Percentiles rank a stretch among this genome's conserved stretches.
phyloP scores from a whole-genome alignment of 2,113 vertebrate species.

The Pseudopodoces humilis region DNA sequence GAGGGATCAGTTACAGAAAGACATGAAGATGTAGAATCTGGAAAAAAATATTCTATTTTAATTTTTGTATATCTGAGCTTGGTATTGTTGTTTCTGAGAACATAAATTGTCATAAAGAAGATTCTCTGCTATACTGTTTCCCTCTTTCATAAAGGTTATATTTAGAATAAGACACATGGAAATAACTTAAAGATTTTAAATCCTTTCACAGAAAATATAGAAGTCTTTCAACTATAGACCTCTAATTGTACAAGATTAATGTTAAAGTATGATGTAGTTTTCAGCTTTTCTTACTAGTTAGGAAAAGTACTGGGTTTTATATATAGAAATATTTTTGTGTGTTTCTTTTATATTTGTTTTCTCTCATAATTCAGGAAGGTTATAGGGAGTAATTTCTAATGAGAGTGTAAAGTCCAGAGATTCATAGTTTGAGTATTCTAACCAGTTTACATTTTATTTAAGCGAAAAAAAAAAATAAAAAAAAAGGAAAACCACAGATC shows the following conservation, averaged over 20 bases:
- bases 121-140: neutral
- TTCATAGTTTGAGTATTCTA: neutral
- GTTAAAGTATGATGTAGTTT: neutral
- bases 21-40: neutral
- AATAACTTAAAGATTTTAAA: neutral
- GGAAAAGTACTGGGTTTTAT: neutral
- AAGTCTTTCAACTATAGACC: neutral
- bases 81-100: neutral
- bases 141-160: neutral
- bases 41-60: neutral
- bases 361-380: neutral
- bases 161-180: neutral
- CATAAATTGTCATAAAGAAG: neutral
- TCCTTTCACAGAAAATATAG: neutral
- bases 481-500: neutral
- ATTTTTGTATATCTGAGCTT: neutral
- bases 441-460: neutral
- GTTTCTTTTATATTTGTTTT: neutral
- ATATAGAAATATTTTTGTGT: neutral
- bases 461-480: neutral
- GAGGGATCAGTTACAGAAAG: neutral
- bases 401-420: neutral
- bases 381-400: neutral
- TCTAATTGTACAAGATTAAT: neutral
- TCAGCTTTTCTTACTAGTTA: neutral